Evolutionary conservation across 2,797 vertebrate species (phyloP), one percentile per base, ranked within the genome.

Genomic region (Sebastolobus alascanus): DNA sequence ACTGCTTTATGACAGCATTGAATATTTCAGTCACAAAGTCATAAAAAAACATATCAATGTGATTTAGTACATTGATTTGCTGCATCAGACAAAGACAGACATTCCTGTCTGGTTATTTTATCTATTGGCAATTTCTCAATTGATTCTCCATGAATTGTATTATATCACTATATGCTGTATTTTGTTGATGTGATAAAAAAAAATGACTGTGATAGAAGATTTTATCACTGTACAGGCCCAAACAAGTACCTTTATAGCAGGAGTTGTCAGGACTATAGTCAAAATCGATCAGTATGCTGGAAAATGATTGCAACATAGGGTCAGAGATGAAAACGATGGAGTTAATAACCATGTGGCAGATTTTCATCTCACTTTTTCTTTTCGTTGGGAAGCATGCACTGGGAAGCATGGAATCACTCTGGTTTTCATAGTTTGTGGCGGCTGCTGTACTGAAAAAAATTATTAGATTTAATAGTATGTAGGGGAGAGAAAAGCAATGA

Each of bases 401-500:
- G 46, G 77, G 84, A 84, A 85, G 84, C 78, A 76, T 60, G 75
- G 86, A 88, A 87, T 90, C 76, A 80, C 78, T 77, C 63, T 67
- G 85, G 73, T 87, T 83, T 75, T 87, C 84, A 65, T 84, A 84
- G 83, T 84, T 82, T 88, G 80, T 77, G 63, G 76, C 68, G 37
- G 69, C 75, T 59, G 81, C 75, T 82, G 79, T 84, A 78, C 82
- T 86, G 86, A 89, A 89, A 79, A 85, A 84, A 68, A 46, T 90
- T 86, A 95, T 95, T 94, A 92, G 91, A 94, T 95, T 94, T 96
- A 95, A 95, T 95, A 86, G 88, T 89, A 94, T 88, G 90, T 93
- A 81, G 69, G 79, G 82, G 74, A 89, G 88, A 91, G 89, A 90
- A 94, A 95, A 94, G 93, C 93, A 94, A 95, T 94, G 95, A 96